phyloP scores from a whole-genome alignment of 2,113 vertebrate genomes.

The Willisornis vidua region DNA sequence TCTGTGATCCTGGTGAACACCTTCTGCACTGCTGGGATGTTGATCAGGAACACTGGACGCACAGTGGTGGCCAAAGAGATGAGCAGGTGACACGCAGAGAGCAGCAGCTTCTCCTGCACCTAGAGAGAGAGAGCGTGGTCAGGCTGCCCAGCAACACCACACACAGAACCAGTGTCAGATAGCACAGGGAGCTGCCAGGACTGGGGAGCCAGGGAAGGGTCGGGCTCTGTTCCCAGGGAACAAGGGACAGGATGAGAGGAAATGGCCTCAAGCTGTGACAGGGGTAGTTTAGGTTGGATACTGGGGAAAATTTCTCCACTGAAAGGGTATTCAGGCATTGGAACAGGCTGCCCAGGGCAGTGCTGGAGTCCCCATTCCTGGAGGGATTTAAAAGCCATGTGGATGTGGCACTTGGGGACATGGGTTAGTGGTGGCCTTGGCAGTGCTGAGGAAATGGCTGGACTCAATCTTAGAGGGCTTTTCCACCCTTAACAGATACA shows the following conservation, averaged over 20 bases:
- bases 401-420: neutral
- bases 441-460: neutral
- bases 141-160: neutral
- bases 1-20: slow-evolving; percentile 94
- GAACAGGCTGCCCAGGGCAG: neutral
- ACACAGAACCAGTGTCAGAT: neutral
- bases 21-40: slow-evolving; percentile 91
- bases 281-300: neutral
- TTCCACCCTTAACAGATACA: neutral
- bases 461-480: neutral
- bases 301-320: neutral
- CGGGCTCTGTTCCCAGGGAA: neutral
- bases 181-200: neutral
- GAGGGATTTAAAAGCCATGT: neutral
- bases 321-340: neutral
- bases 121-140: slow-evolving; percentile 8
- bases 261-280: neutral
- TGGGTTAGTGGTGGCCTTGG: neutral
- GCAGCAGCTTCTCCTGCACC: slow-evolving; percentile 95
- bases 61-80: slow-evolving; percentile 94
- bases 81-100: slow-evolving; percentile 92
- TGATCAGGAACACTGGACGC: slow-evolving; percentile 92
- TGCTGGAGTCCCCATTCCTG: neutral
- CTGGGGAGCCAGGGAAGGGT: neutral
- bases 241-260: neutral